These are phyloP conservation scores for Astyanax mexicanus DNA, from an alignment of 2,797 vertebrate genomes.

Conservation along the genomic window DNA sequence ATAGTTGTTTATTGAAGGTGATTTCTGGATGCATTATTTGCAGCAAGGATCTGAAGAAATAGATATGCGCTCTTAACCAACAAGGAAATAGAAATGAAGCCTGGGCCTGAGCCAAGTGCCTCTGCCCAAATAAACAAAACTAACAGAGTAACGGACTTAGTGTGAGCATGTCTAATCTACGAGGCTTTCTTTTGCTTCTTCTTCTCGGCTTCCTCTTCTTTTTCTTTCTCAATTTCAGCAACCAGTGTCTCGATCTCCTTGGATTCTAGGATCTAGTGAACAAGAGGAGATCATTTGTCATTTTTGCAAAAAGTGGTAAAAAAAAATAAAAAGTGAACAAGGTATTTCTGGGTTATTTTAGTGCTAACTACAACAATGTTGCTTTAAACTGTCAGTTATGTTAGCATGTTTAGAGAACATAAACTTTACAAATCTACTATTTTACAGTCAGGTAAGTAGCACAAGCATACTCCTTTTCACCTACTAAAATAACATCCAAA, in stretches of 20 bases:
- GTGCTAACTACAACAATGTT: no score
- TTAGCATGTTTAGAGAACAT: no score
- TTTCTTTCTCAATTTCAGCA: slow-evolving; percentile 85
- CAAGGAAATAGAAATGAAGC: not conserved
- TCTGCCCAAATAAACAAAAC: slow-evolving; percentile 49
- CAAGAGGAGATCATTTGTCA: slow-evolving; percentile 39
- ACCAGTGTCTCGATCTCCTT: slow-evolving; percentile 87
- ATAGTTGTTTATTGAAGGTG: slow-evolving; percentile 3
- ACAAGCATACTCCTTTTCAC: no score
- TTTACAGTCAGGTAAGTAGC: no score
- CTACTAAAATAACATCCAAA: no score
- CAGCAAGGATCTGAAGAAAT: slow-evolving; percentile 23
- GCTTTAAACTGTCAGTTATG: no score
- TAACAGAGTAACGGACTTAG: slow-evolving; percentile 13
- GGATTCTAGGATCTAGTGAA: slow-evolving; percentile 81
- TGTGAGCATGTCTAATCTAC: slow-evolving; percentile 53
- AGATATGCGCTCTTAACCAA: slow-evolving; percentile 23
- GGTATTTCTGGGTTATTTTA: no score
- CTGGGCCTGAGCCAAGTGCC: slow-evolving; percentile 43
- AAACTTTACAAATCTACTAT: no score
- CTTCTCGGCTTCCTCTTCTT: slow-evolving; percentile 87
- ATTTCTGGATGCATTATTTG: not conserved
- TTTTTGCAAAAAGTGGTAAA: not conserved
- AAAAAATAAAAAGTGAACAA: no score
- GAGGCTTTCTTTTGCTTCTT: slow-evolving; percentile 86